Conservation (phyloP, 2,888 invertebrate species). For the Sarcophaga caerulescens region DNA sequence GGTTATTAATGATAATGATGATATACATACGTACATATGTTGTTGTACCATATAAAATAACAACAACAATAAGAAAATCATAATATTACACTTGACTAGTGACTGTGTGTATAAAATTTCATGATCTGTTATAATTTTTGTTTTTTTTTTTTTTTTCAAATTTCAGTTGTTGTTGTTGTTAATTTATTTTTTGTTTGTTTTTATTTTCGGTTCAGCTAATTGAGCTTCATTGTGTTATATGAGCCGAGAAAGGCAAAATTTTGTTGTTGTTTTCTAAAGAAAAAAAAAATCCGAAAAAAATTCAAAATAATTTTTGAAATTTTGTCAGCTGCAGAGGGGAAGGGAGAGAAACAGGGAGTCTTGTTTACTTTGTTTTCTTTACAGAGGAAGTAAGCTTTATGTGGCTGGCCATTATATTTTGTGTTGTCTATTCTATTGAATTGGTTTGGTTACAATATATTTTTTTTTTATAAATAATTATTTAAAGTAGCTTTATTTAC, state of each 20-base stretch:
- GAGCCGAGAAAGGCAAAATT: constrained; percentile 51
- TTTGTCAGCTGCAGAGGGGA: background rate
- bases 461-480: constrained; percentile 23
- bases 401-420: background rate
- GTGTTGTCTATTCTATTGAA: no score
- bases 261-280: background rate
- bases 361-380: background rate
- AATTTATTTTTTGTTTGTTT: constrained; percentile 18
- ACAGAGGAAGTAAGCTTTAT: constrained; percentile 43
- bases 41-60: no score
- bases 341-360: background rate
- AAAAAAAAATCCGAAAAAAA: background rate
- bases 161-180: constrained; percentile 33
- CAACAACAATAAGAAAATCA: constrained; percentile 10
- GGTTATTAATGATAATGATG: no score
- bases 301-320: no score
- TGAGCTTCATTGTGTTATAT: constrained; percentile 51
- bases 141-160: constrained; percentile 25
- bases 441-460: no score
- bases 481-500: constrained; percentile 47
- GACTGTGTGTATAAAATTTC: constrained; percentile 42
- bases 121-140: constrained; percentile 56
- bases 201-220: constrained; percentile 23
- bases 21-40: no score
- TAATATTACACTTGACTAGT: constrained; percentile 60